phyloP scores from a whole-genome alignment of 2,888 invertebrate genomes.

The Beris morrisii region DNA sequence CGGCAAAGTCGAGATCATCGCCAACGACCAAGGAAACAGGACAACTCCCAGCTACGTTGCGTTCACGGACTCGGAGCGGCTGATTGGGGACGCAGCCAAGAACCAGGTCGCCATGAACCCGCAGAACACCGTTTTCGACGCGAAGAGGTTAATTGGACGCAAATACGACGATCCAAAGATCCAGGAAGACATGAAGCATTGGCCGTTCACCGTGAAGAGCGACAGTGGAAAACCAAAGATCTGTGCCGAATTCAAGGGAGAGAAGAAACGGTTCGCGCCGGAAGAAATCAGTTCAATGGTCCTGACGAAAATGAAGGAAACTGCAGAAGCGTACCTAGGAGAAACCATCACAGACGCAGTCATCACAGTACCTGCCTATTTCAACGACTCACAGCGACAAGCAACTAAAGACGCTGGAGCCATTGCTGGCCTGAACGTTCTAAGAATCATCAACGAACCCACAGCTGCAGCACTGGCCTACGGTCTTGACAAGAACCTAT shows the following conservation, averaged over 20 bases:
- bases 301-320: conserved; percentile 80
- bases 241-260: conserved; percentile 71
- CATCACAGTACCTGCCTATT: conserved; percentile 82
- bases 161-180: conserved; percentile 76
- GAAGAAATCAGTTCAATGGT: conserved; percentile 88
- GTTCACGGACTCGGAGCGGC: conserved; percentile 80
- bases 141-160: conserved; percentile 81
- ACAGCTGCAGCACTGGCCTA: conserved; percentile 87
- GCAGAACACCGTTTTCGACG: conserved; percentile 78
- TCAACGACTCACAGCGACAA: conserved; percentile 79
- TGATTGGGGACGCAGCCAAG: conserved; percentile 86
- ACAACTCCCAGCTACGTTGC: conserved; percentile 88
- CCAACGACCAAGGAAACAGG: conserved; percentile 86
- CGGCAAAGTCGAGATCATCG: conserved; percentile 80
- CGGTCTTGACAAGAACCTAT: conserved; percentile 74
- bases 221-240: conserved; percentile 75
- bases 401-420: conserved; percentile 88
- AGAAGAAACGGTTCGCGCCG: conserved; percentile 74
- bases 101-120: conserved; percentile 84
- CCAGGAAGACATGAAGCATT: conserved; percentile 80
- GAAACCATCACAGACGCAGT: conserved; percentile 73
- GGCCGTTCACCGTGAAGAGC: conserved; percentile 72
- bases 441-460: conserved; percentile 89
- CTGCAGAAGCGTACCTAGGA: conserved; percentile 76
- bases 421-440: conserved; percentile 82